Conservation (phyloP, 1,140 invertebrate species). For the Drosophila asahinai region DNA sequence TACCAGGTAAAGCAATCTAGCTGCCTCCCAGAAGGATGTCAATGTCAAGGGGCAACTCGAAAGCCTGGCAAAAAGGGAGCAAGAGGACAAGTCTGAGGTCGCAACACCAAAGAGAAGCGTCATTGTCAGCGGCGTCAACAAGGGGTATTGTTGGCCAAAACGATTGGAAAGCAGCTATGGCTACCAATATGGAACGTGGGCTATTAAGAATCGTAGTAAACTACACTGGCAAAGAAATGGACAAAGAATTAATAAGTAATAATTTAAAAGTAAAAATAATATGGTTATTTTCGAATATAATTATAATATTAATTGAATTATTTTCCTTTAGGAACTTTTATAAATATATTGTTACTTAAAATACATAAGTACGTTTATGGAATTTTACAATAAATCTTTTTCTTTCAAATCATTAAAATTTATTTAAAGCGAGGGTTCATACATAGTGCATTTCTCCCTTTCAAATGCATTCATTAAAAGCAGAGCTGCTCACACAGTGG, state of each 20-base stretch:
- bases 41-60: conserved; percentile 33
- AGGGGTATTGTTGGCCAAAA: conserved; percentile 20
- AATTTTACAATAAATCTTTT: no score
- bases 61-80: conserved; percentile 4
- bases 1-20: not conserved
- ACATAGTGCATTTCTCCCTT: not conserved
- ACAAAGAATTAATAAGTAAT: not conserved
- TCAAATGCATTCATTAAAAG: not conserved
- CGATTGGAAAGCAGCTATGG: conserved; percentile 22
- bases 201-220: conserved; percentile 36
- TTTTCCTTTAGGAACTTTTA: no score
- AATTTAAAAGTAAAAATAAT: no score
- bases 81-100: not conserved
- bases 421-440: no score
- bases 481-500: no score
- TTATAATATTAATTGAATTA: no score
- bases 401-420: no score
- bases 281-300: no score
- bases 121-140: conserved; percentile 33
- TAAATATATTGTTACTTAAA: no score
- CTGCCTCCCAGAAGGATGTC: conserved; percentile 4
- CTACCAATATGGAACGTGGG: conserved; percentile 36
- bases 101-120: not conserved
- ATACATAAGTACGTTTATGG: no score
- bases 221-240: conserved; percentile 7